Evolutionary conservation across 2,797 vertebrate genomes (phyloP).

Genomic region (Enteromius radiatus): DNA sequence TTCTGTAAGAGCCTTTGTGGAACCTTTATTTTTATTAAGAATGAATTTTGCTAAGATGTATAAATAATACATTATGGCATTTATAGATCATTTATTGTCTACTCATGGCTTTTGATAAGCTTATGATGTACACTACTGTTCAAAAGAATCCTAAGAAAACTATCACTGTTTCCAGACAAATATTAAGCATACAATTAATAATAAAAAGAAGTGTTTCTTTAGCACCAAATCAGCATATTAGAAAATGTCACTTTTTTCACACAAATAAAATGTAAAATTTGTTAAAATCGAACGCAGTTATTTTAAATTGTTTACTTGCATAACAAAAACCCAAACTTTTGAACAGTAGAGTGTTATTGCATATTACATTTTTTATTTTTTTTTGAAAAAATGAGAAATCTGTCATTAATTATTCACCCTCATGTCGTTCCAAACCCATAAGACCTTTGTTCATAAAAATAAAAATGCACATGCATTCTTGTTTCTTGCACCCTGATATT

Average conservation of each 20-base stretch:
- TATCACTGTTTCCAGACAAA: background rate
- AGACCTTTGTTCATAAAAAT: background rate
- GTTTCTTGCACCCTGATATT: background rate
- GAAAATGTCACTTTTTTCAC: background rate
- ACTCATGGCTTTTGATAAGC: background rate
- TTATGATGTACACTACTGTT: background rate
- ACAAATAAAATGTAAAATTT: background rate
- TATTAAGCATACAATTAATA: background rate
- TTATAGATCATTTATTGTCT: background rate
- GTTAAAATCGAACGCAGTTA: background rate
- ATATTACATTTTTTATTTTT: too few species aligned
- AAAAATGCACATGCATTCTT: background rate
- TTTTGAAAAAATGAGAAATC: background rate
- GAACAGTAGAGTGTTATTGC: background rate
- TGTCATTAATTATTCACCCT: background rate
- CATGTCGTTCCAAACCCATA: background rate
- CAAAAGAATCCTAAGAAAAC: background rate
- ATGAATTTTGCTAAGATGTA: background rate
- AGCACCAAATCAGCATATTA: background rate
- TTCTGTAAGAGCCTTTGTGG: background rate
- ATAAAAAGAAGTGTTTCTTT: background rate
- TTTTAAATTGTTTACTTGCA: too few species aligned
- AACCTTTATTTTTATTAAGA: constrained; percentile 25
- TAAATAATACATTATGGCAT: background rate
- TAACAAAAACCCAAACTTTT: background rate